A percentile compares a stretch with the other conserved stretches of the same genome.
Evolutionary conservation across 35 echinoderm and acorn worm genomes (phyloP).

Genomic region (Eucidaris tribuloides): DNA sequence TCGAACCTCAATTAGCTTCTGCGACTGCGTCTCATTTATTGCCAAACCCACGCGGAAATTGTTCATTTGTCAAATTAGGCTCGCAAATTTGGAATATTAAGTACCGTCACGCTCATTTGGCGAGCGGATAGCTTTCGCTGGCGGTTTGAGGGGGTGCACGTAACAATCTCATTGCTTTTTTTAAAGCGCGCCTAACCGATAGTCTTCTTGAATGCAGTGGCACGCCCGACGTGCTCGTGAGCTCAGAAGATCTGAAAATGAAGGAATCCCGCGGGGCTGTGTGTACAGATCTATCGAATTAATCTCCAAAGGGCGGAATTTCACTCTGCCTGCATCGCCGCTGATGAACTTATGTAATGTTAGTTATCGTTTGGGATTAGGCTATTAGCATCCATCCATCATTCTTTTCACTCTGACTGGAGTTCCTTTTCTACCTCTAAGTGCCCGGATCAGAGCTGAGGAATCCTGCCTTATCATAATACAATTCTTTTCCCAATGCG

Average conservation of each 20-base stretch:
- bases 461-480: too few species aligned
- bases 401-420: too few species aligned
- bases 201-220: background rate
- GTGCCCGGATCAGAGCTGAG: too few species aligned
- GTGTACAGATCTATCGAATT: conserved; percentile 2
- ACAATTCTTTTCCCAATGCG: too few species aligned
- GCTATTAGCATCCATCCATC: conserved; percentile 15
- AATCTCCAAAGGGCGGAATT: background rate
- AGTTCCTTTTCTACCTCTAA: too few species aligned
- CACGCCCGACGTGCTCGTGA: background rate
- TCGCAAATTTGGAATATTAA: conserved; percentile 20
- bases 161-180: conserved; percentile 8
- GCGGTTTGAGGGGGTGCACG: background rate
- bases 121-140: background rate
- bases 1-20: conserved; percentile 21
- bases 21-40: conserved; percentile 19
- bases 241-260: background rate
- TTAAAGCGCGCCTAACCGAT: background rate
- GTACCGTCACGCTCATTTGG: background rate
- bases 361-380: conserved; percentile 9
- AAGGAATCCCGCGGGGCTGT: background rate
- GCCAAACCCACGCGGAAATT: conserved; percentile 12
- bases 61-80: conserved; percentile 34
- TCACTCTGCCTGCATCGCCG: background rate
- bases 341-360: conserved; percentile 17